Percentiles rank a stretch among this genome's conserved stretches.
Evolutionary conservation across 1,140 invertebrate species (phyloP).

Genomic region (Drosophila melanica): DNA sequence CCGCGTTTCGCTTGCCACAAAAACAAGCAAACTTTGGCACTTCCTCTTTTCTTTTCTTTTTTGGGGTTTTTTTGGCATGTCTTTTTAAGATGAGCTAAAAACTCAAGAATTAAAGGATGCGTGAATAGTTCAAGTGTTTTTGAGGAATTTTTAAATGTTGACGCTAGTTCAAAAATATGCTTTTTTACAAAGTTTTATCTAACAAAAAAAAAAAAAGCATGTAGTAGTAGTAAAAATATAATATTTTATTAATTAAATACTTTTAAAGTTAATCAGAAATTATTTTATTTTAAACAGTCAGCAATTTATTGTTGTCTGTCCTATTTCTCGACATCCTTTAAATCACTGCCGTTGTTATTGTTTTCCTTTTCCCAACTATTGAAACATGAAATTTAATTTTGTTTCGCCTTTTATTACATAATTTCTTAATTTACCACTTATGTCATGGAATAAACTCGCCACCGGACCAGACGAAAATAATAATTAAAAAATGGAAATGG

Average conservation of each 20-base stretch:
- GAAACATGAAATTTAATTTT: slow-evolving; percentile 32
- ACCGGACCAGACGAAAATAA: slow-evolving; percentile 10
- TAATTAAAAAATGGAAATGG: slow-evolving; percentile 31
- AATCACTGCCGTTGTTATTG: not conserved
- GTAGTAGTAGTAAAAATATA: not conserved
- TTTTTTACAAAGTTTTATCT: no score
- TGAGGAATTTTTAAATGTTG: not conserved
- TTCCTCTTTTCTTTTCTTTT: slow-evolving; percentile 15
- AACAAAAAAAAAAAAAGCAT: no score
- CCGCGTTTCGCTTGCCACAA: slow-evolving; percentile 2
- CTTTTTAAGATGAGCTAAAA: no score
- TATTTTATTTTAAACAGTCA: not conserved
- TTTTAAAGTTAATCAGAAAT: no score
- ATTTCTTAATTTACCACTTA: slow-evolving; percentile 46
- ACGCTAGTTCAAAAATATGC: no score
- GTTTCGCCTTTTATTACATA: slow-evolving; percentile 18
- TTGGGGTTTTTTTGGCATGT: not conserved
- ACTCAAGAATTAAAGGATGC: not conserved
- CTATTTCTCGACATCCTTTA: not conserved
- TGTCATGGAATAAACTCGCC: slow-evolving; percentile 13
- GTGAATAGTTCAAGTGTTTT: not conserved
- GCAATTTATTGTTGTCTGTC: not conserved
- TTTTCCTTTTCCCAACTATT: slow-evolving; percentile 2
- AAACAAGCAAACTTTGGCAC: slow-evolving; percentile 11
- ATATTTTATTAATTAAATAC: not conserved